A percentile compares a stretch with the other conserved stretches of the same genome.
Evolutionary conservation across 2,888 invertebrate genomes (phyloP).

Genomic region (Chloroclysta siterata): DNA sequence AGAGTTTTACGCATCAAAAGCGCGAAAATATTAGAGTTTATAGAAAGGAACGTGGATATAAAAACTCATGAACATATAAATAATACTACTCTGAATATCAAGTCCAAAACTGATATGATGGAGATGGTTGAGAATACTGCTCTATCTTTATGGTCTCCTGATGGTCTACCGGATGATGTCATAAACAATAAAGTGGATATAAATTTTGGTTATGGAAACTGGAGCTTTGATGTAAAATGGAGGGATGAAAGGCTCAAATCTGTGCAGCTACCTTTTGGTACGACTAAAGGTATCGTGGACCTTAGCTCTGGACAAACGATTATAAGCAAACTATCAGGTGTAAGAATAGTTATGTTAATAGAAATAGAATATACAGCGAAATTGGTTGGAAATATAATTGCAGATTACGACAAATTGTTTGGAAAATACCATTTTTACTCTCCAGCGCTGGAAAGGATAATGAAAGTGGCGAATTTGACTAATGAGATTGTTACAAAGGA

Average conservation of each 20-base stretch:
- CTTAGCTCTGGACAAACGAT: slow-evolving; percentile 56
- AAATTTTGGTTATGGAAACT: slow-evolving; percentile 48
- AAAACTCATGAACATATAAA: slow-evolving; percentile 58
- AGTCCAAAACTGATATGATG: slow-evolving; percentile 45
- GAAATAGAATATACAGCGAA: slow-evolving; percentile 57
- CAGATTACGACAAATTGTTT: slow-evolving; percentile 59
- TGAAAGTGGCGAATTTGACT: slow-evolving; percentile 59
- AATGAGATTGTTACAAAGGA: slow-evolving; percentile 64
- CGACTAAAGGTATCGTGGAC: slow-evolving; percentile 46
- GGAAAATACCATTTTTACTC: slow-evolving; percentile 72
- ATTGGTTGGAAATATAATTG: slow-evolving; percentile 59
- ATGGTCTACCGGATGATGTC: slow-evolving; percentile 56
- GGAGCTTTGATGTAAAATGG: slow-evolving; percentile 57
- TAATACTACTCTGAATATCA: slow-evolving; percentile 51
- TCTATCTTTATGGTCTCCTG: slow-evolving; percentile 55
- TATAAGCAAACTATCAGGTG: slow-evolving; percentile 52
- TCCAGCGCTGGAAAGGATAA: slow-evolving; percentile 59
- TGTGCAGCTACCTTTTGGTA: slow-evolving; percentile 49
- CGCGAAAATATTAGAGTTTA: slow-evolving; percentile 54
- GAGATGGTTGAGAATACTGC: slow-evolving; percentile 54
- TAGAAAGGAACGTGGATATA: slow-evolving; percentile 52
- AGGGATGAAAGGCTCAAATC: slow-evolving; percentile 48
- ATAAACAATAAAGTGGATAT: slow-evolving; percentile 53
- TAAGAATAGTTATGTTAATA: slow-evolving; percentile 56
- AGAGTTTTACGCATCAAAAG: slow-evolving; percentile 55